These are phyloP conservation scores for Drosophila mauritiana DNA, from an alignment of 1,140 invertebrate genomes.

Conservation along the genomic window DNA sequence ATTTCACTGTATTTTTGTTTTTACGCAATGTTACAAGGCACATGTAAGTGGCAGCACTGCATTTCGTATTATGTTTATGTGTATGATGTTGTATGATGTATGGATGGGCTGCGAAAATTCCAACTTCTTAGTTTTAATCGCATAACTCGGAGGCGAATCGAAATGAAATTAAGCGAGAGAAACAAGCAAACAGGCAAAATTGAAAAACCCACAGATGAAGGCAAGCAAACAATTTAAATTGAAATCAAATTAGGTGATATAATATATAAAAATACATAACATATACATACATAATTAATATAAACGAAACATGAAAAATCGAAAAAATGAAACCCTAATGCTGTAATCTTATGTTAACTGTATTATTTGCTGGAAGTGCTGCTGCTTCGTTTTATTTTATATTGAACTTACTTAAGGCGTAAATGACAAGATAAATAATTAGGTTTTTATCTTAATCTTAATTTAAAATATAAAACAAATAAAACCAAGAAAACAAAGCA, in stretches of 20 bases:
- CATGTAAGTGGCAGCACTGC: conserved; percentile 60
- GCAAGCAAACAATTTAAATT: conserved; percentile 37
- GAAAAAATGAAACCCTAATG: conserved; percentile 41
- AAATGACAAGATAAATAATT: conserved; percentile 78
- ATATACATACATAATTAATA: conserved; percentile 37
- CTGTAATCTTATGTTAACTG: conserved; percentile 79
- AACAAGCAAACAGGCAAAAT: neutral
- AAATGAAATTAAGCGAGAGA: conserved; percentile 5
- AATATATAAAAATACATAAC: conserved; percentile 47
- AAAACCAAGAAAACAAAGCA: conserved; percentile 54
- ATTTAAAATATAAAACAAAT: conserved; percentile 72
- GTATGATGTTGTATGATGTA: conserved; percentile 42
- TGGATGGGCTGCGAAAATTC: conserved; percentile 26
- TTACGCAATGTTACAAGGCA: conserved; percentile 65
- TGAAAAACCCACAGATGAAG: neutral
- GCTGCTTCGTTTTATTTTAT: conserved; percentile 75
- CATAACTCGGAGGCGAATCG: conserved; percentile 2
- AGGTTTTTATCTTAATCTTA: conserved; percentile 79
- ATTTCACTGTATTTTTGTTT: conserved; percentile 70
- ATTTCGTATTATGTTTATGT: conserved; percentile 59
- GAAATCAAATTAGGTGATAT: conserved; percentile 54
- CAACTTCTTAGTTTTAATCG: conserved; percentile 19
- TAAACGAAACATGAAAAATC: conserved; percentile 23
- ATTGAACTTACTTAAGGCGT: conserved; percentile 76
- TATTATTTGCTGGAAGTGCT: conserved; percentile 78